These are phyloP conservation scores for Ochotona curzoniae DNA, from an alignment of 2,113 vertebrate species.

Conservation along the genomic window DNA sequence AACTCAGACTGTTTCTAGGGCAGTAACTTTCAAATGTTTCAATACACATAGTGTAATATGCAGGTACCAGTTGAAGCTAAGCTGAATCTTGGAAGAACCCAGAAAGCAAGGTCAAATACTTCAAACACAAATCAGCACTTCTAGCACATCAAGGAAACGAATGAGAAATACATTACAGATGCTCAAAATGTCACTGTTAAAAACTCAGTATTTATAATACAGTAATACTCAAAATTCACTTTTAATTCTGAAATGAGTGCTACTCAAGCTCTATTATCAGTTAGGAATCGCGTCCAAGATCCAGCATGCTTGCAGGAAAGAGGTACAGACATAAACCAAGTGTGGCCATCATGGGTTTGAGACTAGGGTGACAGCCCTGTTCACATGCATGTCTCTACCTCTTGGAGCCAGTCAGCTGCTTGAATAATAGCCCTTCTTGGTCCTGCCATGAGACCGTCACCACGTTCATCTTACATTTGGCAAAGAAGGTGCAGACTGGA, in stretches of 20 bases:
- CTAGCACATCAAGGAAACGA: not conserved
- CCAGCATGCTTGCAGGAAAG: not conserved
- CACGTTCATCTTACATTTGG: not conserved
- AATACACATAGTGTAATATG: not conserved
- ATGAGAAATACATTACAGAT: not conserved
- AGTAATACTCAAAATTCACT: constrained; percentile 14
- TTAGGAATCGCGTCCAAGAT: not conserved
- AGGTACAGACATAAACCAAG: not conserved
- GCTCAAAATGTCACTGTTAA: not conserved
- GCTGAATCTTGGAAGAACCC: not conserved
- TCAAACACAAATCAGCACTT: not conserved
- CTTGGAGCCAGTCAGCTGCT: not conserved
- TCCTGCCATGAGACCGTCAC: not conserved
- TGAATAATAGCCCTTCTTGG: not conserved
- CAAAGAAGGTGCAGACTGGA: not conserved
- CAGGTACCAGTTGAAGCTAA: not conserved
- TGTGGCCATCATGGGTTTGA: not conserved
- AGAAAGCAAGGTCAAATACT: not conserved
- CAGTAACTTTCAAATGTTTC: constrained; percentile 35
- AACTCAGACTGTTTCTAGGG: not conserved
- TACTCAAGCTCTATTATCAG: not conserved
- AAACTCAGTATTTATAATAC: not conserved
- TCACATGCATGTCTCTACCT: not conserved
- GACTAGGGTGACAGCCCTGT: not conserved
- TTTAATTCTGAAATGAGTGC: not conserved